Evolutionary conservation across 1,140 invertebrate species (phyloP).

Genomic region (Zaprionus gabonicus): DNA sequence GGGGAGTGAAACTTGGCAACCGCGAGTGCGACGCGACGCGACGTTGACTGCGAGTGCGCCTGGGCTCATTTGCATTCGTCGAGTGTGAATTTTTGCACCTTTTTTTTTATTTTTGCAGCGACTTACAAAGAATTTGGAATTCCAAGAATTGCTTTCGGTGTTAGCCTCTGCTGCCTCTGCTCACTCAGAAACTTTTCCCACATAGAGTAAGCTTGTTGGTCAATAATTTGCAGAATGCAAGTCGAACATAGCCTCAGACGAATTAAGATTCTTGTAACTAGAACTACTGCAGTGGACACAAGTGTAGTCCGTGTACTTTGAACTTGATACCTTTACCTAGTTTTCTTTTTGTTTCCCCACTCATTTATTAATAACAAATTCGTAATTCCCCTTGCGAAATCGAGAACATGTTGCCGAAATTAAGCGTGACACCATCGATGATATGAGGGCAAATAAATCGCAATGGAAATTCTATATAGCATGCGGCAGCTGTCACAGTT

Average conservation of each 20-base stretch:
- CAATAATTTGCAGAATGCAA: conserved; percentile 10
- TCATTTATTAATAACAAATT: conserved; percentile 12
- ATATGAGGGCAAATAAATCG: conserved; percentile 34
- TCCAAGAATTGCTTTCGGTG: conserved; percentile 65
- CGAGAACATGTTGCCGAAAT: conserved; percentile 33
- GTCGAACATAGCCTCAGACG: background rate
- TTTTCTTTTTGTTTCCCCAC: background rate
- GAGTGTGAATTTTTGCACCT: conserved; percentile 80
- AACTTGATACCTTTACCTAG: background rate
- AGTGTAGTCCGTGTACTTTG: background rate
- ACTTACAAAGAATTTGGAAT: conserved; percentile 66
- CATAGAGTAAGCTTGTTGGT: background rate
- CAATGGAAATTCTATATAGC: conserved; percentile 37
- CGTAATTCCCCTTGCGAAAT: conserved; percentile 15
- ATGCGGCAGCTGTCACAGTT: conserved; percentile 47
- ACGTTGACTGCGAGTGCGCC: conserved; percentile 13
- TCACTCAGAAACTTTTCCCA: conserved; percentile 11
- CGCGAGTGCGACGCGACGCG: background rate
- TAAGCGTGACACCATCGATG: conserved; percentile 60
- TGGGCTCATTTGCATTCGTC: conserved; percentile 54
- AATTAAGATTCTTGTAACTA: background rate
- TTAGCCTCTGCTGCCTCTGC: conserved; percentile 25
- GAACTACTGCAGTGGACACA: background rate
- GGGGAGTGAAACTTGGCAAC: conserved; percentile 38
- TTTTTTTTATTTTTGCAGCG: conserved; percentile 35